phyloP scores from a whole-genome alignment of 2,888 invertebrate genomes.

The Xiphydria camelus region DNA sequence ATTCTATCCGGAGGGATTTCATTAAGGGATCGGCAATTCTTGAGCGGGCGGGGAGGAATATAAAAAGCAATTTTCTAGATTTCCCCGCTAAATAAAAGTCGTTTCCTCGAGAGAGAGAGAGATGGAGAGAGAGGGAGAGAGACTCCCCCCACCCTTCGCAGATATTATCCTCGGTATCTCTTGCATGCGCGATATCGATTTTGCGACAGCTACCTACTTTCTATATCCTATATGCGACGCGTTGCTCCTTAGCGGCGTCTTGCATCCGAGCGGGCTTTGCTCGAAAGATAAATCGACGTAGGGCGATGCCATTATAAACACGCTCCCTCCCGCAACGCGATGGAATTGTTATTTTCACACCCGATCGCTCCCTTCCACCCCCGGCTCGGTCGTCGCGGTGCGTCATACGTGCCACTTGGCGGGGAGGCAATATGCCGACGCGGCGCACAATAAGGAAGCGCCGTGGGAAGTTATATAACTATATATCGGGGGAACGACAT shows the following conservation, averaged over 20 bases:
- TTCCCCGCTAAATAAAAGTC: slow-evolving; percentile 24
- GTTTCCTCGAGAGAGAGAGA: slow-evolving; percentile 8
- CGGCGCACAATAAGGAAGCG: too few relatives aligned
- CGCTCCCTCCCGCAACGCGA: neutral
- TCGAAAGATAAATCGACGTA: neutral
- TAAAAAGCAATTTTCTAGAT: slow-evolving; percentile 21
- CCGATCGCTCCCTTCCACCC: too few relatives aligned
- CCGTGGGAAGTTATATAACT: too few relatives aligned
- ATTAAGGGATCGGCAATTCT: neutral
- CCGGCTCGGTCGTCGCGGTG: too few relatives aligned
- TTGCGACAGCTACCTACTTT: neutral
- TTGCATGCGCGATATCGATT: neutral
- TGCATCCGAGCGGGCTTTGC: neutral
- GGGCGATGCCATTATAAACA: neutral
- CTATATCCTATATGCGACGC: neutral
- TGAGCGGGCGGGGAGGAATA: slow-evolving; percentile 1
- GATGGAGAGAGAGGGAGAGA: too few relatives aligned
- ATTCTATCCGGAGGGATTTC: neutral
- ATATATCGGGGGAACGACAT: too few relatives aligned
- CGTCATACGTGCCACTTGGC: too few relatives aligned
- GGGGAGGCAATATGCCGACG: too few relatives aligned
- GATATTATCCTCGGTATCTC: too few relatives aligned
- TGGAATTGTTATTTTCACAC: slow-evolving; percentile 1
- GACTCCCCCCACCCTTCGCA: too few relatives aligned
- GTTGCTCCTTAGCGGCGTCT: neutral